phyloP scores from a whole-genome alignment of 2,888 invertebrate species.

The Conus canariensis region DNA sequence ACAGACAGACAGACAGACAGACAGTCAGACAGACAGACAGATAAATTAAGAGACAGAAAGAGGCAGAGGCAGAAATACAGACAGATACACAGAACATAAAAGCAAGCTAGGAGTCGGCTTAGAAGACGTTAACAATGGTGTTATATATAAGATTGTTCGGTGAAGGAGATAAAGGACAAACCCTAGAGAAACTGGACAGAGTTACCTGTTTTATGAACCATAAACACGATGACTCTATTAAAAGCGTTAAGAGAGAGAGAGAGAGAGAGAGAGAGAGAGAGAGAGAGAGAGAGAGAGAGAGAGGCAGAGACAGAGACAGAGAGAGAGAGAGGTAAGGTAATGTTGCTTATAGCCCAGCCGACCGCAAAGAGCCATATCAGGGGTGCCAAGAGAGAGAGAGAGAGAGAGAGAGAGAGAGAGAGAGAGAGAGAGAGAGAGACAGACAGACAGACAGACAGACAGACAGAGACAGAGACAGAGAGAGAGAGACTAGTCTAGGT shows the following conservation, averaged over 20 bases:
- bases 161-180: too few species aligned
- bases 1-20: not conserved
- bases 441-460: too few species aligned
- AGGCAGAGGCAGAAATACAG: not conserved
- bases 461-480: too few species aligned
- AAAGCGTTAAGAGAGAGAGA: not conserved
- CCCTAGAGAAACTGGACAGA: too few species aligned
- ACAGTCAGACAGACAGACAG: not conserved
- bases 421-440: not conserved
- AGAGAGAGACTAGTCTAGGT: too few species aligned
- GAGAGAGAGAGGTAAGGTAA: not conserved
- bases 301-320: not conserved
- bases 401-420: not conserved
- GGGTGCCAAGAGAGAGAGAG: not conserved
- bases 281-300: not conserved
- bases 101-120: too few species aligned
- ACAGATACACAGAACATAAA: not conserved
- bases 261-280: conserved; percentile 11
- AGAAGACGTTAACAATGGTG: too few species aligned
- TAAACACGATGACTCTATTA: too few species aligned
- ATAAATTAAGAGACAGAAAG: not conserved
- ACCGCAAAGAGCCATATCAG: too few species aligned
- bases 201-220: too few species aligned
- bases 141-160: too few species aligned
- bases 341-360: too few species aligned